Conservation (phyloP, 2,888 invertebrate species). For the Leucophenga montana region DNA sequence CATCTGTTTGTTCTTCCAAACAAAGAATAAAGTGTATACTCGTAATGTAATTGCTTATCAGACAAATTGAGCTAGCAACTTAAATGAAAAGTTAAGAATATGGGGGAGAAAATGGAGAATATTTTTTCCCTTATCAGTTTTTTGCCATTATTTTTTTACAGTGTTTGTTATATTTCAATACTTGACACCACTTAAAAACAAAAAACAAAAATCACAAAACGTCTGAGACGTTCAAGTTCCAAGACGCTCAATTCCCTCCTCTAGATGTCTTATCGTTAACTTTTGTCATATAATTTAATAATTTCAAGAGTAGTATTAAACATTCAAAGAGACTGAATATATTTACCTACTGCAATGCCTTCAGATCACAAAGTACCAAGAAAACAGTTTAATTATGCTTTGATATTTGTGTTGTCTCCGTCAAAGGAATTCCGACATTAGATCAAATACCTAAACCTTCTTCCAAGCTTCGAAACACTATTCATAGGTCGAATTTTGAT, state of each 20-base stretch:
- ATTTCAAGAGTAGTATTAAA: neutral
- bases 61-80: neutral
- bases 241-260: neutral
- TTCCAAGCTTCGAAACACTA: too few species aligned
- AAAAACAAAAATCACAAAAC: conserved; percentile 9
- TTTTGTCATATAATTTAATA: conserved; percentile 1
- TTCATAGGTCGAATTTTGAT: too few species aligned
- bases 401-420: too few species aligned
- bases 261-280: conserved; percentile 20
- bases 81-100: neutral
- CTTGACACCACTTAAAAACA: neutral
- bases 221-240: conserved; percentile 23
- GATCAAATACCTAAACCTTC: too few species aligned
- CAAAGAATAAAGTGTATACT: too few species aligned
- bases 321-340: too few species aligned
- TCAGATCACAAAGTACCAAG: too few species aligned
- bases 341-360: too few species aligned
- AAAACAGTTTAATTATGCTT: too few species aligned
- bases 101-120: neutral
- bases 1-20: neutral
- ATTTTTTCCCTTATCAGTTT: neutral
- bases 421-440: too few species aligned
- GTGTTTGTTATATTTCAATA: conserved; percentile 28
- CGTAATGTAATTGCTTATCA: neutral
- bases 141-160: conserved; percentile 6